Evolutionary conservation across 1,140 invertebrate species (phyloP).

Genomic region (Lasaia peninsularis): DNA sequence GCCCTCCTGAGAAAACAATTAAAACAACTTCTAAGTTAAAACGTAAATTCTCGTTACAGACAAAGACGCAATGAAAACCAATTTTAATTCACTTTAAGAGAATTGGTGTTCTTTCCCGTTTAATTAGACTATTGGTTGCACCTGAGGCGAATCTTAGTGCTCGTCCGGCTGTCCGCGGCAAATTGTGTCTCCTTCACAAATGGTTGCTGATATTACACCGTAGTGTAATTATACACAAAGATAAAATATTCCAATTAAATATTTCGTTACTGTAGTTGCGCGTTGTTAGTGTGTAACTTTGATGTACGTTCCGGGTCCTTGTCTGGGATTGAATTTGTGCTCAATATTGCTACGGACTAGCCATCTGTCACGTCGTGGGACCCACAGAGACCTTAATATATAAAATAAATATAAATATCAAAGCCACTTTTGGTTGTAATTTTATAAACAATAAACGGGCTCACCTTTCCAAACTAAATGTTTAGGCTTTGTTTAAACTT

Average conservation of each 20-base stretch:
- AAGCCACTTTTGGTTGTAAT: no score
- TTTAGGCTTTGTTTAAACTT: no score
- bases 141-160: constrained; percentile 44
- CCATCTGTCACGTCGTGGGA: no score
- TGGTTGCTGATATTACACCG: constrained; percentile 29
- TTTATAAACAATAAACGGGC: no score
- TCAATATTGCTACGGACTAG: no score
- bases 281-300: no score
- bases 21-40: constrained; percentile 25
- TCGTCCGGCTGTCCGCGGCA: constrained; percentile 31
- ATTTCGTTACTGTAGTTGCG: no score
- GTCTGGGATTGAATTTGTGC: no score
- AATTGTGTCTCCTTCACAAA: constrained; percentile 47
- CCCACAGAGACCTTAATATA: no score
- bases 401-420: no score
- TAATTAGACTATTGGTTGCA: constrained; percentile 66
- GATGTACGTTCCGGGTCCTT: no score
- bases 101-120: constrained; percentile 54
- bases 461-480: no score
- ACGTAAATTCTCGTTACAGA: constrained; percentile 43
- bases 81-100: constrained; percentile 54
- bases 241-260: neutral
- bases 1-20: constrained; percentile 30
- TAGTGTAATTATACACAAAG: constrained; percentile 21
- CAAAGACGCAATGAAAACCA: constrained; percentile 42